Evolutionary conservation across 1,140 invertebrate species (phyloP).

Genomic region (Anoplolepis gracilipes): DNA sequence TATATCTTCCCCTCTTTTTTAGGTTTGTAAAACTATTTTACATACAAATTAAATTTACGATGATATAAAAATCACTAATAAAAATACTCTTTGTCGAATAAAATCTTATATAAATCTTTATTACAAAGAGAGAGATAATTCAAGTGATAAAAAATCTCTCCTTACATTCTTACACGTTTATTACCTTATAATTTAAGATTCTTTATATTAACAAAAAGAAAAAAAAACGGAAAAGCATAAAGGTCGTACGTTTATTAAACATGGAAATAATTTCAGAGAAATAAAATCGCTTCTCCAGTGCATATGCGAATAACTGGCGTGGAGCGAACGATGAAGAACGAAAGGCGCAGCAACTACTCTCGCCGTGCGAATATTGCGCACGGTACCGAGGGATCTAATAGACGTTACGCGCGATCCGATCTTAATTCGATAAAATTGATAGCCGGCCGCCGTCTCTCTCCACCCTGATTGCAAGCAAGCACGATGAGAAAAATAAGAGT

Average conservation of each 20-base stretch:
- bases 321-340: slow-evolving; percentile 45
- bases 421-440: slow-evolving; percentile 77
- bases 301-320: slow-evolving; percentile 32
- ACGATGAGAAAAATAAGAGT: slow-evolving; percentile 36
- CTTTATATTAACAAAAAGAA: neutral
- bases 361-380: slow-evolving; percentile 30
- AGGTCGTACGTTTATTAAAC: slow-evolving; percentile 2
- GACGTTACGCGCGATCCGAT: slow-evolving; percentile 70
- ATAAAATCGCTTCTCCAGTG: slow-evolving; percentile 30
- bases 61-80: neutral
- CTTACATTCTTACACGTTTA: neutral
- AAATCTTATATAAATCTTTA: neutral
- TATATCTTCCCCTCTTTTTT: too few relatives aligned
- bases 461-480: neutral
- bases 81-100: neutral
- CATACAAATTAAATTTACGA: neutral
- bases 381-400: slow-evolving; percentile 62
- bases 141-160: neutral
- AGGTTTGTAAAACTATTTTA: slow-evolving; percentile 16
- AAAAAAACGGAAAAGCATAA: neutral
- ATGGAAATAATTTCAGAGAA: slow-evolving; percentile 25
- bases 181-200: neutral
- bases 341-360: slow-evolving; percentile 40
- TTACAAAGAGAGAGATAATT: neutral
- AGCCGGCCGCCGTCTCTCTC: slow-evolving; percentile 43